phyloP scores from a whole-genome alignment of 2,113 vertebrate genomes.

The Sphaerodactylus townsendi region DNA sequence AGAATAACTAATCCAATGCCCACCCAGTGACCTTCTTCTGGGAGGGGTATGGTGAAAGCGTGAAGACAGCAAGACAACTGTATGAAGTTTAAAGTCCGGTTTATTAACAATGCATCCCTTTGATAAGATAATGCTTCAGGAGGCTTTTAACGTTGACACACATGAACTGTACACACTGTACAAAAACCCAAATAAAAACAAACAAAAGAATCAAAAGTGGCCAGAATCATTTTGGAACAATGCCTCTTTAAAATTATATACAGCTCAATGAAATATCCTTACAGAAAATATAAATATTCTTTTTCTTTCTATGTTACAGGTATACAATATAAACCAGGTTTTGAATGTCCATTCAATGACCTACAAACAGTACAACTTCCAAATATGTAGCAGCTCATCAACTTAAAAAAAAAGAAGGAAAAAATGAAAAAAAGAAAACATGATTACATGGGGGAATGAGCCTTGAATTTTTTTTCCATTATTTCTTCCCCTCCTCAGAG shows the following conservation, averaged over 20 bases:
- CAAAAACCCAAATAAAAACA: conserved; percentile 67
- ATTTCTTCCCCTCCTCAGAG: conserved; percentile 62
- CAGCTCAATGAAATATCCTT: conserved; percentile 92
- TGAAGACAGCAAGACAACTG: conserved; percentile 45
- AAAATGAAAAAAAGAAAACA: conserved; percentile 55
- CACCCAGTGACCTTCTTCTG: not conserved
- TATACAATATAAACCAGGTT: conserved; percentile 96
- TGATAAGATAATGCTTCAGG: conserved; percentile 91
- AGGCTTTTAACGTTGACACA: conserved; percentile 91
- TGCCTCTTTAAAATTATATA: conserved; percentile 85
- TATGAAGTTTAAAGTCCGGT: conserved; percentile 78
- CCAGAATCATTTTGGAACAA: conserved; percentile 80
- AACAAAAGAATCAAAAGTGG: conserved; percentile 77
- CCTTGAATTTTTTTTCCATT: conserved; percentile 65
- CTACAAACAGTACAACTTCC: conserved; percentile 82
- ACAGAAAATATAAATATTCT: conserved; percentile 98
- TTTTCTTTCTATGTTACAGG: conserved; percentile 95
- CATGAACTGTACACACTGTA: conserved; percentile 95
- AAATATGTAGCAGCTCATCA: conserved; percentile 84
- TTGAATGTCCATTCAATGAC: conserved; percentile 88
- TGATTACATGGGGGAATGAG: conserved; percentile 51
- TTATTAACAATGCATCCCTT: conserved; percentile 98
- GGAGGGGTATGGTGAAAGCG: not conserved
- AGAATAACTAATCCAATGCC: too few species aligned
- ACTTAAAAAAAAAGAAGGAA: conserved; percentile 59